Evolutionary conservation across 2,888 invertebrate genomes (phyloP), one percentile per base, ranked within the genome.

Genomic region (Chloroclystis v-ata): DNA sequence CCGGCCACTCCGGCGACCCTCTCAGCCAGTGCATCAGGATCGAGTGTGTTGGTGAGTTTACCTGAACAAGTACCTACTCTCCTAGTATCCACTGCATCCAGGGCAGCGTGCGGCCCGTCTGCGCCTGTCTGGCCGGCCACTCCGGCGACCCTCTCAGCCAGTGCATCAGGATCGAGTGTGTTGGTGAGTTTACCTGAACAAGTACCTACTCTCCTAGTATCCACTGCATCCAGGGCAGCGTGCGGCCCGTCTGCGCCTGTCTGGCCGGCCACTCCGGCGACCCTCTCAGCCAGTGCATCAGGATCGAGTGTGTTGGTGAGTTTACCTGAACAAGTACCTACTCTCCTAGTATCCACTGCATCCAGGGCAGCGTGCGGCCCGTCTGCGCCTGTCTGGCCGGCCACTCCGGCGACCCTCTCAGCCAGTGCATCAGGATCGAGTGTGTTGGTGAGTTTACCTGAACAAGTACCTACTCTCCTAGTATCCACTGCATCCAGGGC

Each of bases 1-100:
- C 94, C 7, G 93, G 95, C 0, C 91, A 95, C 74, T 92, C 92
- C 57, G 96, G 95, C 24, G 95, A 95, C 77, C 95, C 96, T 0
- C 80, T 94, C 49, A 85, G 89, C 1, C 89, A 90, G 59, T 96
- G 96, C 72, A 89, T 90, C 63, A 91, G 91, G 56, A 93, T 93
- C 39, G 94, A 94, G 68, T 94, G 94, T 67, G 78, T 91, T 62
- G 90, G 92, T 92, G 7, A 20, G 35, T n/a, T n/a, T n/a, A n/a
- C n/a, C n/a, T n/a, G n/a, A 6, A 16, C 2, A 65, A 86, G 89
- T 80, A 9, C 1, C 14, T n/a, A n/a, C n/a, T n/a, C n/a, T n/a
- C n/a, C n/a, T n/a, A n/a, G n/a, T n/a, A n/a, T n/a, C n/a, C 90
- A 92, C 52, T 93, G 93, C 65, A 90, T 90, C 52, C 78, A 89